phyloP scores from a whole-genome alignment of 2,113 vertebrate genomes.

The Pedetes capensis region DNA sequence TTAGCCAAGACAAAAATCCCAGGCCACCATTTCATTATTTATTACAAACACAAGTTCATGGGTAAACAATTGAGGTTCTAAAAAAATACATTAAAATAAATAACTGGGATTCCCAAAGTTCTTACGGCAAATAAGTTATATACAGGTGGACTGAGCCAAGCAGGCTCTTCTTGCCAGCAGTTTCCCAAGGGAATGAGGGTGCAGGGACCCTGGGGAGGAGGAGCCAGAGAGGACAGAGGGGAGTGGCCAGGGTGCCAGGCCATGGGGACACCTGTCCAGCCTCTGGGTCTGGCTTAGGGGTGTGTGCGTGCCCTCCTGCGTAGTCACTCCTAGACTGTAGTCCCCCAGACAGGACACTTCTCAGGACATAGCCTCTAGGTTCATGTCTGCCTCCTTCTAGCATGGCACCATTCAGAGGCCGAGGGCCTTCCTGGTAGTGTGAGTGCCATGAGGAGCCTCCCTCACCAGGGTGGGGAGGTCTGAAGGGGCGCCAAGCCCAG shows the following conservation, averaged over 20 bases:
- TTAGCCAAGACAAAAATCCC: neutral
- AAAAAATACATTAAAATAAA: constrained; percentile 78
- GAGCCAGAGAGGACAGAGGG: neutral
- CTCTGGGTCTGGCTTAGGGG: neutral
- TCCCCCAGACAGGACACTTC: neutral
- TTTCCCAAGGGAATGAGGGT: neutral
- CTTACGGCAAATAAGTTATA: constrained; percentile 70
- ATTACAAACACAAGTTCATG: constrained; percentile 64
- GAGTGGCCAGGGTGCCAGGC: neutral
- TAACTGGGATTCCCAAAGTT: constrained; percentile 49
- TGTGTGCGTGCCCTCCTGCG: neutral
- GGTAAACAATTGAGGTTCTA: constrained; percentile 61
- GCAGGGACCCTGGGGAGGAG: neutral
- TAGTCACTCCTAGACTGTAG: neutral
- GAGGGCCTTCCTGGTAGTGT: neutral
- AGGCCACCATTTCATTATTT: constrained; percentile 42
- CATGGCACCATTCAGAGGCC: neutral
- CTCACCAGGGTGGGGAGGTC: neutral
- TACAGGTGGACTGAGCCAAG: constrained; percentile 43
- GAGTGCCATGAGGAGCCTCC: neutral
- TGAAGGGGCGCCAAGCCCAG: neutral
- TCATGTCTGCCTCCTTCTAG: neutral
- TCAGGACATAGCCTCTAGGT: neutral
- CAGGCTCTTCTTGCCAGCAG: neutral
- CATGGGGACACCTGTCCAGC: neutral